Percentiles rank a stretch among this genome's conserved stretches.
Evolutionary conservation across 1,140 invertebrate species (phyloP).

Genomic region (Drosophila virilis): DNA sequence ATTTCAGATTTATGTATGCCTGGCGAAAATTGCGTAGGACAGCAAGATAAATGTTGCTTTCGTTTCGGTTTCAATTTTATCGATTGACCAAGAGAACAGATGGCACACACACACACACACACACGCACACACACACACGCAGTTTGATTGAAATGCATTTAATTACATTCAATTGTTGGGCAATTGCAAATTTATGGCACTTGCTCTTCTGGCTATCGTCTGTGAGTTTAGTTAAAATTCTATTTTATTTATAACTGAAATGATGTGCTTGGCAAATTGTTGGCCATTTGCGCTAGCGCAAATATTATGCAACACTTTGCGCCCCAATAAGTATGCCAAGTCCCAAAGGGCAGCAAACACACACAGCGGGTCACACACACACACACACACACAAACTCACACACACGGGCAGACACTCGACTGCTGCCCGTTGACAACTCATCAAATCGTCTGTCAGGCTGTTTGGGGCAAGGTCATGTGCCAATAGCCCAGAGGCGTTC

Average conservation of each 20-base stretch:
- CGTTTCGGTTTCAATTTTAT: constrained; percentile 41
- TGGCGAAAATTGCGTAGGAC: constrained; percentile 1
- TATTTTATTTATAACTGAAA: constrained; percentile 20
- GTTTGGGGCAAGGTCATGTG: constrained; percentile 69
- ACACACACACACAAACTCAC: constrained; percentile 14
- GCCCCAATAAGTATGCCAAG: constrained; percentile 66
- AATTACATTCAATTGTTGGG: constrained; percentile 73
- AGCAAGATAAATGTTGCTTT: not conserved
- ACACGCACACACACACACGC: constrained; percentile 1
- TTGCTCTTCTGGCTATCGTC: too few relatives aligned
- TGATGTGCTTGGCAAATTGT: constrained; percentile 58
- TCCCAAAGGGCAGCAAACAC: constrained; percentile 34
- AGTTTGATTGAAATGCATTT: constrained; percentile 64
- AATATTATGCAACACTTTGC: constrained; percentile 78
- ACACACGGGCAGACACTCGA: constrained; percentile 10
- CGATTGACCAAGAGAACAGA: constrained; percentile 46
- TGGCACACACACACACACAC: constrained; percentile 43
- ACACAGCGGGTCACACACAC: constrained; percentile 6
- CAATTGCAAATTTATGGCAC: constrained; percentile 55
- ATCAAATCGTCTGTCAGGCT: constrained; percentile 55
- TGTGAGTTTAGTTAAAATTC: not conserved
- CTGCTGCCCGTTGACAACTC: constrained; percentile 67
- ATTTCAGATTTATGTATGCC: constrained; percentile 32
- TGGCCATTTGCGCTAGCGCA: constrained; percentile 53
- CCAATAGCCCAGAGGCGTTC: constrained; percentile 69